A percentile compares a stretch with the other conserved stretches of the same genome.
phyloP scores from a whole-genome alignment of 2,113 vertebrate species.

The Ptychochromis oligacanthus region DNA sequence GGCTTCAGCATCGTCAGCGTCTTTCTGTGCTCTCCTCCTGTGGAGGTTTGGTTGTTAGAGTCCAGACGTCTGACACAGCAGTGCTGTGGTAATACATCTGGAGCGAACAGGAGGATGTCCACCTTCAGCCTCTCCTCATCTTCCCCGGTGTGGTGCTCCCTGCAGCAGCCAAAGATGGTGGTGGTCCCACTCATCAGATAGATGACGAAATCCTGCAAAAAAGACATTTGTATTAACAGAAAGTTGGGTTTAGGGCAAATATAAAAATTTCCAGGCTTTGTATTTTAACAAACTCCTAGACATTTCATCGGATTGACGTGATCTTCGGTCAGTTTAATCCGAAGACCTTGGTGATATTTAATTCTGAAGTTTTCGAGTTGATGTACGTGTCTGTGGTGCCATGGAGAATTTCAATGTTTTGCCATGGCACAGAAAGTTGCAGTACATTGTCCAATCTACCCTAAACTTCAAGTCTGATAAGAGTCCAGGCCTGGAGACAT shows the following conservation, averaged over 20 bases:
- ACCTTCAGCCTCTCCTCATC: slow-evolving; percentile 77
- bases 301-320: too few relatives aligned
- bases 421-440: background rate
- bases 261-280: background rate
- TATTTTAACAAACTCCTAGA: background rate
- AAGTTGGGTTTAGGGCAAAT: too few relatives aligned
- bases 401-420: background rate
- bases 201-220: slow-evolving; percentile 80
- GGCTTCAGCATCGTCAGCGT: slow-evolving; percentile 72
- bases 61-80: slow-evolving; percentile 77
- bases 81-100: slow-evolving; percentile 81
- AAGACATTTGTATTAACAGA: background rate
- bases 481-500: too few relatives aligned
- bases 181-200: slow-evolving; percentile 79
- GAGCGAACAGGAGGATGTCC: slow-evolving; percentile 80
- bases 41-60: slow-evolving; percentile 5
- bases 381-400: background rate
- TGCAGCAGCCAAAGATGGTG: slow-evolving; percentile 78
- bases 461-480: background rate
- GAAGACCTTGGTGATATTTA: background rate
- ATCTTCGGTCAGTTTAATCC: background rate
- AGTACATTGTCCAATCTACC: background rate
- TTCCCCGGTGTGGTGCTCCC: slow-evolving; percentile 67
- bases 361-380: background rate
- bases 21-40: slow-evolving; percentile 52